Evolutionary conservation across 2,888 invertebrate genomes (phyloP).

Genomic region (Eudasyphora cyanicolor): DNA sequence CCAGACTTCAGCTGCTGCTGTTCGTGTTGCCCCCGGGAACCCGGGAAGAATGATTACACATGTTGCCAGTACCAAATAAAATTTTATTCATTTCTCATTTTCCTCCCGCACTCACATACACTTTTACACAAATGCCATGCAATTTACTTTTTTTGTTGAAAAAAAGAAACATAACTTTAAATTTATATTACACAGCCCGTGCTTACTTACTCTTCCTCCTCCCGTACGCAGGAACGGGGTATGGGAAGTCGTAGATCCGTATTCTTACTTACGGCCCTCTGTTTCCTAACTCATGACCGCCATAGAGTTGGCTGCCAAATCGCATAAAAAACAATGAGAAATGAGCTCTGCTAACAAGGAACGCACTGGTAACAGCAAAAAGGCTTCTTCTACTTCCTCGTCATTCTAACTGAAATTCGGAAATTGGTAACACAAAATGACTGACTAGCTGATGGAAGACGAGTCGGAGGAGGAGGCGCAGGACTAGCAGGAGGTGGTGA

Average conservation of each 20-base stretch:
- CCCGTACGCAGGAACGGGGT: neutral
- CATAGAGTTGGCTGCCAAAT: conserved; percentile 30
- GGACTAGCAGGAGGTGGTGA: too few relatives aligned
- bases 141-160: conserved; percentile 44
- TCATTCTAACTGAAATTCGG: conserved; percentile 9
- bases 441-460: conserved; percentile 29
- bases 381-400: neutral
- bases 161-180: conserved; percentile 65
- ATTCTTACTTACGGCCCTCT: neutral
- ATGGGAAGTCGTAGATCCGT: neutral
- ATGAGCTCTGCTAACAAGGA: conserved; percentile 43
- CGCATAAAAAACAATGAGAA: conserved; percentile 65
- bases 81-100: conserved; percentile 77
- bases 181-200: conserved; percentile 63
- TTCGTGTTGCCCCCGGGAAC: neutral
- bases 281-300: conserved; percentile 42
- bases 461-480: neutral
- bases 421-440: conserved; percentile 41
- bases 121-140: conserved; percentile 46
- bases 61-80: conserved; percentile 77
- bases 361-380: conserved; percentile 13
- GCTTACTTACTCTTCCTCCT: neutral
- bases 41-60: conserved; percentile 72
- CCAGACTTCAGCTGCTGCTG: neutral
- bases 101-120: conserved; percentile 54